Base-by-base conservation (phyloP, 2,797 vertebrate genomes). In the Calcarius lapponicus region DNA sequence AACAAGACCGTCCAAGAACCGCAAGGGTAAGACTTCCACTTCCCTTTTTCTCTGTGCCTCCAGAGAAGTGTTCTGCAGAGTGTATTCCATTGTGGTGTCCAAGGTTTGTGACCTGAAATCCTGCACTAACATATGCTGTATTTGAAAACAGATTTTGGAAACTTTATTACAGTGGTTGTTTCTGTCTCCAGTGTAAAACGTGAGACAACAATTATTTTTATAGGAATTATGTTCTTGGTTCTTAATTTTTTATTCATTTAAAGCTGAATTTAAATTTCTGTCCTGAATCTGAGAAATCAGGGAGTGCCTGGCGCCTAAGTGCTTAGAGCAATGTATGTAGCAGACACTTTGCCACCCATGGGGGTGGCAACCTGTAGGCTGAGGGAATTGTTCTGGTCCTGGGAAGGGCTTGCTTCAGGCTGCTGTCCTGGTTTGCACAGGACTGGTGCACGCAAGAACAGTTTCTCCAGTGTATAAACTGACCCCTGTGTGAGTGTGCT, bases 1-100 rank as follows among this genome's bases (percentile, higher is more conserved):
- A 99, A 99, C 98, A 98, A 99, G 98, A 98, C 98, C 31, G 99
- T 99, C 95, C 98, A 99, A 95, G 99, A 99, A 80, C 98, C 99
- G 7, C 99, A 99, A 97, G 99, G 99, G 99, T 99, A 98, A 99
- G 97, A 85, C 51, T 74, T 86, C 79, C 45, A 62, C 64, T 89
- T 93, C 82, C 90, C 45, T 40, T 70, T 92, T 92, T 69, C 48
- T 29, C 1, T 82, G 26, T 81, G 51, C 43, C 79, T 87, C 31
- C 58, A 61, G n/a, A 69, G 17, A 38, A 21, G 17, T 26, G 42
- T 66, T 92, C 32, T 79, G 40, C 25, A 8, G 56, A 61, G 8
- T 9, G 4, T 67, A 56, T 83, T 80, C 90, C 56, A 11, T 54
- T 56, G 43, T 18, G 47, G 20, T 83, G 25, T 78, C 81, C 60